phyloP scores from a whole-genome alignment of 1,140 invertebrate genomes.

The Drosophila sechellia region DNA sequence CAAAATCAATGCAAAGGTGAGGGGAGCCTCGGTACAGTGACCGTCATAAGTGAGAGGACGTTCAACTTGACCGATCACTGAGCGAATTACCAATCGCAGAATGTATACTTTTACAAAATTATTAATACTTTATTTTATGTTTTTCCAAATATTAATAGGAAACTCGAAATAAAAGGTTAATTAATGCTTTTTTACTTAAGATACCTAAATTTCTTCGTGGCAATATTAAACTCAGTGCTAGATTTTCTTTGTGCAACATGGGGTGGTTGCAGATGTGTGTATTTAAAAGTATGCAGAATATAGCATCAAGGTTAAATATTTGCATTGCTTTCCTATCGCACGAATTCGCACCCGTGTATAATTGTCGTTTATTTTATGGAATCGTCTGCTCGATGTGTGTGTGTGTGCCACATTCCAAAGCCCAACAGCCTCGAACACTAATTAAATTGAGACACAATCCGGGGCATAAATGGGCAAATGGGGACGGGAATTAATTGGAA shows the following conservation, averaged over 20 bases:
- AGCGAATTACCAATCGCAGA: not conserved
- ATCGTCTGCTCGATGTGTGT: conserved; percentile 3
- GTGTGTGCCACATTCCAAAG: conserved; percentile 44
- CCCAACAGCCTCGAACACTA: conserved; percentile 43
- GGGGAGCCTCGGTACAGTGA: conserved; percentile 53
- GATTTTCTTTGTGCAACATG: not conserved
- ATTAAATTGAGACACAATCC: conserved; percentile 62
- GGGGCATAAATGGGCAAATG: conserved; percentile 24
- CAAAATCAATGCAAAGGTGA: conserved; percentile 63
- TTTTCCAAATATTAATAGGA: too few relatives aligned
- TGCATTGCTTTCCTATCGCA: conserved; percentile 54
- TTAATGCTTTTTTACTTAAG: too few relatives aligned
- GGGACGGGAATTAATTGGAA: conserved; percentile 58
- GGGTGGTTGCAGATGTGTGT: conserved; percentile 21
- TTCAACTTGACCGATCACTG: conserved; percentile 43
- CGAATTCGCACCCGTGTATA: conserved; percentile 40
- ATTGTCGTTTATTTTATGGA: conserved; percentile 41
- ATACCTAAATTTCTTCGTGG: not conserved
- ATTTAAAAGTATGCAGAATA: conserved; percentile 27
- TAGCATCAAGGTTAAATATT: conserved; percentile 80
- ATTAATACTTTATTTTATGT: too few relatives aligned
- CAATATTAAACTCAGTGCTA: not conserved
- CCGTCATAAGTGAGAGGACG: conserved; percentile 67
- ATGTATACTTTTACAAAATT: too few relatives aligned
- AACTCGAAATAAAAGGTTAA: too few relatives aligned